Base-by-base conservation (phyloP, 2,113 vertebrate species). In the Meleagris gallopavo region DNA sequence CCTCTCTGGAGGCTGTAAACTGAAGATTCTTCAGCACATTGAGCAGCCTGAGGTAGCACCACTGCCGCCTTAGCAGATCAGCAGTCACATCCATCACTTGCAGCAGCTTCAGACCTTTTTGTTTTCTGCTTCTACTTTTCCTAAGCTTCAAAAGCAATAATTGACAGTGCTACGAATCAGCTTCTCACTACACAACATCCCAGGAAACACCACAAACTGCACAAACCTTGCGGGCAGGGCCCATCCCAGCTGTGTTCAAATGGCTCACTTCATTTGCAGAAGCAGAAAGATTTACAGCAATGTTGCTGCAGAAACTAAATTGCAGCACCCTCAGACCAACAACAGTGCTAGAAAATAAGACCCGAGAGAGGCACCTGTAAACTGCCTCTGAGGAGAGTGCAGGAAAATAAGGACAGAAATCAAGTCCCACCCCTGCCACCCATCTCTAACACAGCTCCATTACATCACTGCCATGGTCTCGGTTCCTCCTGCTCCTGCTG, bases 61-160 rank as follows among this genome's bases (percentile, higher is more conserved):
- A 9, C n/a, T 36, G 8, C n/a, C 18, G 8, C 34, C 45, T 27
- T 50, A 34, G 12, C 24, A 70, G 66, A 50, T 27, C 45, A 15
- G 27, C 27, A 30, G 24, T 27, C 21, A 17, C 66, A 27, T n/a
- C 20, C n/a, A 24, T 16, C 46, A 70, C 20, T n/a, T 36, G 40
- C 75, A 88, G 75, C 54, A 58, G 57, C 75, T 60, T 4, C 74
- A 87, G 62, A 29, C 30, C 71, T 54, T 88, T 75, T 84, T 52
- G 20, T 40, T 11, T 8, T 11, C 60, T 30, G 27, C 52, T 55
- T 29, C 27, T 54, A 27, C 13, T 54, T 55, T 55, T 55, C 38
- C 2, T 46, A 81, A 50, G 19, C 25, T 48, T 48, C 36, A 69
- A 79, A 72, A 83, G 25, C 82, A 87, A 21, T 74, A 72, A 52